Evolutionary conservation across 2,113 vertebrate species (phyloP).

Genomic region (Pogonocichla stellata): DNA sequence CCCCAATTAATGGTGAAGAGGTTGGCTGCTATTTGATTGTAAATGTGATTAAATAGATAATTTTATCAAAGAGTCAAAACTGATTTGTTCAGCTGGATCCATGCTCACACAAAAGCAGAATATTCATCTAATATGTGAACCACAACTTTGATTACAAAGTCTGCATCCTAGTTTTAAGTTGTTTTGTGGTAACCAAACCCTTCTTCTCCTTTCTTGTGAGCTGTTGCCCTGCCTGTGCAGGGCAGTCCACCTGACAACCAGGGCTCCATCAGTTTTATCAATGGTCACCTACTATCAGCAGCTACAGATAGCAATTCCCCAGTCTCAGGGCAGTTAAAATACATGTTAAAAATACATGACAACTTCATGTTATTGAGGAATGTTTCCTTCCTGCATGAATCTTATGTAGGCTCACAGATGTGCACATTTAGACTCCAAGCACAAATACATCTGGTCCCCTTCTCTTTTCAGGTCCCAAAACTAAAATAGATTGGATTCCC

Average conservation of each 20-base stretch:
- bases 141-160: background rate
- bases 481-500: background rate
- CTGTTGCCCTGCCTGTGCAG: background rate
- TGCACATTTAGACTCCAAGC: background rate
- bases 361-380: background rate
- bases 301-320: background rate
- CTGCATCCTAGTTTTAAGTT: background rate
- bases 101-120: background rate
- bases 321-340: background rate
- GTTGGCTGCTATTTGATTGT: background rate
- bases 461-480: background rate
- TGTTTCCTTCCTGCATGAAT: background rate
- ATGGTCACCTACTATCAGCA: background rate
- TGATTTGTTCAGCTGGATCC: background rate
- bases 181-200: background rate
- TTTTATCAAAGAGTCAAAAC: background rate
- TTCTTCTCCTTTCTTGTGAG: background rate
- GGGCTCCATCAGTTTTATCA: background rate
- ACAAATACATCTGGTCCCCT: background rate
- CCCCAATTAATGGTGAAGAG: background rate
- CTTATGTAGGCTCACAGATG: background rate
- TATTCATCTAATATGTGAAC: background rate
- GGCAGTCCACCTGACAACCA: background rate
- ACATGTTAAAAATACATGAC: background rate
- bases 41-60: background rate